Percentiles rank a stretch among this genome's conserved stretches.
phyloP scores from a whole-genome alignment of 2,888 invertebrate genomes.

The Synanthedon andrenaeformis region DNA sequence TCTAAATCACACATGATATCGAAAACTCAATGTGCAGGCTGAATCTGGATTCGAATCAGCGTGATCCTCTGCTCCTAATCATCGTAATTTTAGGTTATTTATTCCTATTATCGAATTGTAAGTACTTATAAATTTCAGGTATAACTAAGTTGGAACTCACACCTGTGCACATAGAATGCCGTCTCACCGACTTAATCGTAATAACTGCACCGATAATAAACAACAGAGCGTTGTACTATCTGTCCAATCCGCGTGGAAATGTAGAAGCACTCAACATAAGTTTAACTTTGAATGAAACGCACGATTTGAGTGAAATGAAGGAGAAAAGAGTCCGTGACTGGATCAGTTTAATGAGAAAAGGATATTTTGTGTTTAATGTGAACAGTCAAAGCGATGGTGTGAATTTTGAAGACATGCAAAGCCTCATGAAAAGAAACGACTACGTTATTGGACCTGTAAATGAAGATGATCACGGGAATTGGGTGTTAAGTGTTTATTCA shows the following conservation, averaged over 20 bases:
- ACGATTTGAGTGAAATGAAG: background rate
- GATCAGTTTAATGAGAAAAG: constrained; percentile 12
- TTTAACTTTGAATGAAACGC: constrained; percentile 2
- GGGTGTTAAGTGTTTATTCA: constrained; percentile 41
- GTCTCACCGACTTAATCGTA: constrained; percentile 29
- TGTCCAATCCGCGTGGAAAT: constrained; percentile 38
- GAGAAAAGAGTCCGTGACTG: constrained; percentile 7
- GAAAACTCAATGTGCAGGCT: no score
- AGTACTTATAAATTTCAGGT: constrained; percentile 23
- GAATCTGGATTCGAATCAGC: no score
- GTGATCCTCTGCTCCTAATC: no score
- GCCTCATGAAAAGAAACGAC: constrained; percentile 23
- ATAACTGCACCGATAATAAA: constrained; percentile 31
- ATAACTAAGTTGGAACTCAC: constrained; percentile 30
- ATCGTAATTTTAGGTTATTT: no score
- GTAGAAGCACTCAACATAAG: constrained; percentile 19
- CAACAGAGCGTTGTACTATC: constrained; percentile 18
- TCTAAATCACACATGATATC: no score
- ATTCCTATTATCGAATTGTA: no score
- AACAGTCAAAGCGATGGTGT: constrained; percentile 5
- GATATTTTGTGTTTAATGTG: constrained; percentile 19
- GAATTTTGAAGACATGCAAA: constrained; percentile 13
- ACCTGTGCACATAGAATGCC: constrained; percentile 23
- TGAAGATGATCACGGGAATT: constrained; percentile 46
- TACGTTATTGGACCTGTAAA: constrained; percentile 42